Conservation (phyloP, 1,140 invertebrate genomes). For the Macrotrachela quadricornifera region DNA sequence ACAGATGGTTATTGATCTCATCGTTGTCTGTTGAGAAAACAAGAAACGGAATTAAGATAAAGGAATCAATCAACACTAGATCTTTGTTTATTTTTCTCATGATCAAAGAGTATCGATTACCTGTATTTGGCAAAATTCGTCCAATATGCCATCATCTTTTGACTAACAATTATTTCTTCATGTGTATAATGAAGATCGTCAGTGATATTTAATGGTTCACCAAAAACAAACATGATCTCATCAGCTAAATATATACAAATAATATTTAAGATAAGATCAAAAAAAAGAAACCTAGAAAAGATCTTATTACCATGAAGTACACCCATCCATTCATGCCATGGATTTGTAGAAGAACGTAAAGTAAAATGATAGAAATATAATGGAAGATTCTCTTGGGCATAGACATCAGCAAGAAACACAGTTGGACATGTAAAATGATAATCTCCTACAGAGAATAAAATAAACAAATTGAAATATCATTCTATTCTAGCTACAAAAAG, state of each 20-base stretch:
- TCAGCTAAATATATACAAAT: not conserved
- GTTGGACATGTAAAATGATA: constrained; percentile 85
- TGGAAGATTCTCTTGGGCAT: constrained; percentile 48
- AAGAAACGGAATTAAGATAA: too few species aligned
- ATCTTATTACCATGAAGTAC: constrained; percentile 26
- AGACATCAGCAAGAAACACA: constrained; percentile 68
- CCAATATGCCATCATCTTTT: constrained; percentile 65
- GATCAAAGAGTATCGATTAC: constrained; percentile 32
- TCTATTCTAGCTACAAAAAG: too few species aligned
- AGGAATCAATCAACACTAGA: too few species aligned
- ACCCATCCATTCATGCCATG: constrained; percentile 8
- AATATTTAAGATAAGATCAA: too few species aligned
- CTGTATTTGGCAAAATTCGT: constrained; percentile 67
- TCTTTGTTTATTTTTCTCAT: too few species aligned
- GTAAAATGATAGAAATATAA: constrained; percentile 88
- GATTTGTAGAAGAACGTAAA: constrained; percentile 34
- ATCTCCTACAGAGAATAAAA: constrained; percentile 40
- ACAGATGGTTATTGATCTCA: too few species aligned
- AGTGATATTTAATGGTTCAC: constrained; percentile 58
- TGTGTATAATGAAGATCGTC: constrained; percentile 39
- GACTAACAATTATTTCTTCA: constrained; percentile 51
- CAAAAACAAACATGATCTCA: constrained; percentile 77
- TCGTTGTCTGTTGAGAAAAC: too few species aligned
- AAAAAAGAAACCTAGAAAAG: too few species aligned
- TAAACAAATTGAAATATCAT: too few species aligned